These are phyloP conservation scores for Gymnoscopelus microlampas DNA, from an alignment of 2,797 vertebrate genomes.

Conservation along the genomic window DNA sequence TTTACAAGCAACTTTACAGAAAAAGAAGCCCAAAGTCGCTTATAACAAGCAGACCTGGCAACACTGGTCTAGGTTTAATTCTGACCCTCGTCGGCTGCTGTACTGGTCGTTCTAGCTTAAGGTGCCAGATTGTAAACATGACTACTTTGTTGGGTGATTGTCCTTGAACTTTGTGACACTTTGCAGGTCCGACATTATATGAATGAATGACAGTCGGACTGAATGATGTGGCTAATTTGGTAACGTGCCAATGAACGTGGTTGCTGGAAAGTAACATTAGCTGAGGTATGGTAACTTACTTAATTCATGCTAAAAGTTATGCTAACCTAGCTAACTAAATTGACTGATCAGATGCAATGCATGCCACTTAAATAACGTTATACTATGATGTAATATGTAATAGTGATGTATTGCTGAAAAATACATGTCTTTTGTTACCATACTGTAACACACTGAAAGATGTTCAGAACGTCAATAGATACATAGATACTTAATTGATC, in stretches of 20 bases:
- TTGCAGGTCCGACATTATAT: background rate
- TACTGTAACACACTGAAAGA: background rate
- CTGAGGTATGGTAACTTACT: background rate
- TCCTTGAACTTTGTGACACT: conserved; percentile 44
- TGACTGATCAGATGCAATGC: too few relatives aligned
- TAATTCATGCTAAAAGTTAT: background rate
- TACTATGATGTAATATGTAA: background rate
- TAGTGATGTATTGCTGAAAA: background rate
- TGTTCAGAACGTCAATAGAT: too few relatives aligned
- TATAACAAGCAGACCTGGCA: too few relatives aligned
- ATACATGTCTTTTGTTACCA: too few relatives aligned
- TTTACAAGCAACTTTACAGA: too few relatives aligned
- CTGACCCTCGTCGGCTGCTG: too few relatives aligned
- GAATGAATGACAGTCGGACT: background rate
- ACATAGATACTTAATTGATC: too few relatives aligned
- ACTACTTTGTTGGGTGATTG: background rate
- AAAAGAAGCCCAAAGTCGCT: too few relatives aligned
- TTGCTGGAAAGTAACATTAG: conserved; percentile 35
- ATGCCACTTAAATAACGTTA: fast-evolving
- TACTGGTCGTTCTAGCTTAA: background rate
- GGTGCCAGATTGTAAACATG: conserved; percentile 40
- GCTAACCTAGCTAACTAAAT: conserved; percentile 22
- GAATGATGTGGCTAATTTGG: background rate
- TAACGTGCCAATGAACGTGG: conserved; percentile 14
- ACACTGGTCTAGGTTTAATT: too few relatives aligned